These are phyloP conservation scores for Drosophila bocqueti DNA, from an alignment of 1,140 invertebrate genomes.

Conservation along the genomic window DNA sequence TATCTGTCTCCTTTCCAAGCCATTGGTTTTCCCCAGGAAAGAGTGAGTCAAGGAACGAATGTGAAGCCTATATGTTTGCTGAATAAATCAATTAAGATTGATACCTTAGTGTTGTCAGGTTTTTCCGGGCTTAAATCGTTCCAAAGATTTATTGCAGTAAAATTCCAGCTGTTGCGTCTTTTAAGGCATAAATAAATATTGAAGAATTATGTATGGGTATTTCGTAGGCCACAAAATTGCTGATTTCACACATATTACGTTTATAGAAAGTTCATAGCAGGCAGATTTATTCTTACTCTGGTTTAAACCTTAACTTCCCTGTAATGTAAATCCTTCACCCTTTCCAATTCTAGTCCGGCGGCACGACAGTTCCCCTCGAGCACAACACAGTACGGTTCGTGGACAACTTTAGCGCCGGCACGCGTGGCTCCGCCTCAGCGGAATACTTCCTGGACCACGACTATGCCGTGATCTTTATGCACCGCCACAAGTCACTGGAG, in stretches of 20 bases:
- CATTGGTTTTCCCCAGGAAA: not conserved
- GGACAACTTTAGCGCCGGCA: slow-evolving; percentile 99
- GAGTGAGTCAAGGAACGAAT: not conserved
- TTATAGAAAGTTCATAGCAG: not conserved
- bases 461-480: slow-evolving; percentile 93
- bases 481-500: slow-evolving; percentile 93
- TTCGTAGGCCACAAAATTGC: not conserved
- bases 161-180: slow-evolving; percentile 9
- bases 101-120: not conserved
- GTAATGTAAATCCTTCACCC: not conserved
- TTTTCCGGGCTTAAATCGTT: not conserved
- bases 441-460: slow-evolving; percentile 96
- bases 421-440: slow-evolving; percentile 95
- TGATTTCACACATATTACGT: not conserved
- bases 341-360: slow-evolving; percentile 90
- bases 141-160: slow-evolving; percentile 1
- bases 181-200: not conserved
- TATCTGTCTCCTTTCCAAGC: not conserved
- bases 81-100: slow-evolving; percentile 8
- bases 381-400: slow-evolving; percentile 98
- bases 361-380: slow-evolving; percentile 98
- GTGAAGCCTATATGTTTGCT: not conserved
- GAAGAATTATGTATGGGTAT: not conserved
- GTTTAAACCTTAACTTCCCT: not conserved
- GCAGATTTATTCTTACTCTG: not conserved